phyloP scores from a whole-genome alignment of 2,113 vertebrate species.

The Carettochelys insculpta region DNA sequence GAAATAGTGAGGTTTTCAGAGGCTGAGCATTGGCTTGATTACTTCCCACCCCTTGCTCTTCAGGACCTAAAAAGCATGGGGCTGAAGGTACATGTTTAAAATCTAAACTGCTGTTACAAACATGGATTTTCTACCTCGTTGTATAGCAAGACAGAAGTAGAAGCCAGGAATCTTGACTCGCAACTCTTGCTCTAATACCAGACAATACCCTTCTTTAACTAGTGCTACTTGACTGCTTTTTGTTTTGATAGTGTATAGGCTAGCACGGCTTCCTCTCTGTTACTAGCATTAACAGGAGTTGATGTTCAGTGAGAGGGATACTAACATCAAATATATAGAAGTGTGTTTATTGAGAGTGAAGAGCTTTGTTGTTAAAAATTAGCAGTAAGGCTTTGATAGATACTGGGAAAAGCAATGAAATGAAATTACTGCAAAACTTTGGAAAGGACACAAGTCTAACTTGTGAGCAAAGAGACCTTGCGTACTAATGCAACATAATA shows the following conservation, averaged over 20 bases:
- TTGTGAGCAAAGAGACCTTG: neutral
- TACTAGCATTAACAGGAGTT: neutral
- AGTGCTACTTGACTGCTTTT: no score
- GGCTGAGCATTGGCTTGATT: constrained; percentile 95
- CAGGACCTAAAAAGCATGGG: constrained; percentile 94
- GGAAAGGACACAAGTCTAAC: neutral
- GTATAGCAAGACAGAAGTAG: neutral
- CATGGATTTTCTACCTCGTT: neutral
- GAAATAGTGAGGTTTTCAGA: constrained; percentile 90
- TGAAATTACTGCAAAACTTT: neutral
- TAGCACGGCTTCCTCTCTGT: no score
- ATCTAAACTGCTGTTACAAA: neutral
- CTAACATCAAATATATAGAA: neutral
- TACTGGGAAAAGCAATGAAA: neutral
- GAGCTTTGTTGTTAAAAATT: neutral
- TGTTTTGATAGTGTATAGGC: no score
- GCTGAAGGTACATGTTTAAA: constrained; percentile 84
- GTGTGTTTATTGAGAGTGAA: neutral
- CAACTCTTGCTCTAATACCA: fast-evolving
- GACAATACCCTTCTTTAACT: neutral
- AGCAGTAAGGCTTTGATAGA: neutral
- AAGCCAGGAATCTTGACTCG: fast-evolving
- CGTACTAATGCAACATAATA: no score
- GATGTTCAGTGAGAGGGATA: neutral
- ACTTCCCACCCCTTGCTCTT: constrained; percentile 92